Base-by-base conservation (phyloP, 2,797 vertebrate genomes). In the Glyptemys insculpta region DNA sequence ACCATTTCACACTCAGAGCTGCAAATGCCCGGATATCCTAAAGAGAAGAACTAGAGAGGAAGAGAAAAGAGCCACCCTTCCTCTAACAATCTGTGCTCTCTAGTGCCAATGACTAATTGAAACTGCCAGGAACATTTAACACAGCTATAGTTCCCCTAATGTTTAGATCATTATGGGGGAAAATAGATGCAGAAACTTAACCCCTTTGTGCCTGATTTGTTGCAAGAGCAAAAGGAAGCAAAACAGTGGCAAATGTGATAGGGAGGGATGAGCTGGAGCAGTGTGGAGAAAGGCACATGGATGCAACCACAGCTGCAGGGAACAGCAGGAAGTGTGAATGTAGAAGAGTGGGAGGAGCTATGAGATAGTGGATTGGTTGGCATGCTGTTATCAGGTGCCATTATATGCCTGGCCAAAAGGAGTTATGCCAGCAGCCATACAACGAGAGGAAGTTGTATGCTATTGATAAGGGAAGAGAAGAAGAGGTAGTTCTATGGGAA, bases 1-100 rank as follows among this genome's bases (percentile, higher is more conserved):
- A 81, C 81, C 86, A 92, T 88, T 92, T 92, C 91, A 86, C 41
- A 89, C 23, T 21, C 79, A 79, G 82, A 89, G 79, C 87, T 86
- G 87, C 53, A 83, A 50, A 49, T 86, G 79, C 76, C 34, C 27
- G 68, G 79, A 86, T 89, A 80, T 74, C 83, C 79, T 56, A 56
- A 82, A 81, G 49, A 85, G 57, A 92, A 81, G 27, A 68, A 37
- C 76, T 37, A 86, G 37, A 78, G 47, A 41, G n/a, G 25, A 65
- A 79, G 78, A 82, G 14, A 31, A 78, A n/a, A 89, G 81, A 62
- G 11, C 41, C 41, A 49, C 65, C 37, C 49, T 5, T 85, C n/a
- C 62, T n/a, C 68, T 85, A 47, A 65, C 54, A 89, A 89, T 86
- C 68, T 92, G 37, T 41, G 62, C 78, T 68, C n/a, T 89, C 76